Base-by-base conservation (phyloP, 2,113 vertebrate genomes). In the Tichodroma muraria region DNA sequence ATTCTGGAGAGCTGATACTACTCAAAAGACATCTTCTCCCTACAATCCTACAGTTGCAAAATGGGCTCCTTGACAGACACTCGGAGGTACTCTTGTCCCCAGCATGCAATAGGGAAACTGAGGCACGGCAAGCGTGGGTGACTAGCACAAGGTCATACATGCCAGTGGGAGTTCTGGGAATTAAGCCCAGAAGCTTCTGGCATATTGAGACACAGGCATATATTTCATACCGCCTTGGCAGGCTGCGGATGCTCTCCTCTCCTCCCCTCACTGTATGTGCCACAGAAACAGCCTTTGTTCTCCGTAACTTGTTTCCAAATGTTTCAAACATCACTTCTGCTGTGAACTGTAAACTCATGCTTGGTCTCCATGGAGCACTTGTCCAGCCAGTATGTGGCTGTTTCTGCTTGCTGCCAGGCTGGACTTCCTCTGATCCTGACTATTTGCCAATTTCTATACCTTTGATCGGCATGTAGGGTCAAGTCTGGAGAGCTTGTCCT, bases 211-310 rank as follows among this genome's bases (percentile, higher is more conserved):
- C 88, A 95, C 63, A 96, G 63, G 63, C 89, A 87, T 63, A 77
- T 73, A 91, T 91, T 89, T 96, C 93, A 96, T 89, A 35, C 63
- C 0, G 63, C 78, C 81, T 82, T 96, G 91, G 94, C 94, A 95
- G 80, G 68, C 87, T 85, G 66, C 0, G 38, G 91, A 53, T 71
- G 78, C 80, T 90, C 90, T 93, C 31, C 78, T 89, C 75, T 94
- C 82, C 91, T 88, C 87, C 87, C 60, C 25, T 0, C 85, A 63
- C 84, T 89, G 85, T 11, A 54, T 10, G 75, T 65, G 85, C 78
- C 89, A 94, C 93, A 95, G 87, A 94, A 94, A 85, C 89, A 94
- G 94, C 81, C 91, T 95, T 94, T 97, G 93, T 95, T 95, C 94
- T 94, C 81, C 40, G 1, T 7, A 85, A 93, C 81, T 89, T 72